Evolutionary conservation across 2,888 invertebrate genomes (phyloP).

Genomic region (Ethmia dodecea): DNA sequence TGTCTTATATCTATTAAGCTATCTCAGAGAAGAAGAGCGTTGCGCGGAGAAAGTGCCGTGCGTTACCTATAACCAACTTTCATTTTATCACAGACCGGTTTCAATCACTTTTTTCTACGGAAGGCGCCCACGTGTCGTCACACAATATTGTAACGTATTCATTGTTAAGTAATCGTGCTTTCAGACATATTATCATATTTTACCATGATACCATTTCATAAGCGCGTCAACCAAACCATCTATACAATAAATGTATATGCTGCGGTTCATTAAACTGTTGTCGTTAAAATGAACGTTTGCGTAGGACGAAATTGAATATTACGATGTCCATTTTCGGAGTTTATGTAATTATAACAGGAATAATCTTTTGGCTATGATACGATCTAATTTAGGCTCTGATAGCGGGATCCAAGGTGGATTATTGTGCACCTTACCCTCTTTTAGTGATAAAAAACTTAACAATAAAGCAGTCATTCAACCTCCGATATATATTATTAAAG

Average conservation of each 20-base stretch:
- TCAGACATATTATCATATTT: too few relatives aligned
- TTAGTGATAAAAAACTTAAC: constrained; percentile 35
- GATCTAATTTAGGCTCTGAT: constrained; percentile 35
- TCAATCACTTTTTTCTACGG: constrained; percentile 36
- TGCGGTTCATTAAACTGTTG: constrained; percentile 36
- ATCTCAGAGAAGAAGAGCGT: constrained; percentile 13
- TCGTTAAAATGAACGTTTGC: constrained; percentile 34
- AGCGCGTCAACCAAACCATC: neutral
- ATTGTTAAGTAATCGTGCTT: constrained; percentile 14
- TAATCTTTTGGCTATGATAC: constrained; percentile 25
- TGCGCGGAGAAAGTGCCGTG: constrained; percentile 57
- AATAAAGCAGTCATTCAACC: constrained; percentile 57
- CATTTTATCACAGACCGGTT: constrained; percentile 56
- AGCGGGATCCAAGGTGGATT: constrained; percentile 32
- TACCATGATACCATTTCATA: too few relatives aligned
- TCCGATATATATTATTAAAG: constrained; percentile 38
- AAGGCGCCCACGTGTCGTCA: constrained; percentile 16
- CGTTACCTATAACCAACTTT: constrained; percentile 52
- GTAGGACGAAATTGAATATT: constrained; percentile 34
- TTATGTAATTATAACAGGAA: constrained; percentile 34
- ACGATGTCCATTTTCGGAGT: constrained; percentile 31
- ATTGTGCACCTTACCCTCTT: constrained; percentile 31
- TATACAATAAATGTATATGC: neutral
- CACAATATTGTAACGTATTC: constrained; percentile 1
- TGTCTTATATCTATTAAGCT: neutral